phyloP scores from a whole-genome alignment of 2,888 invertebrate species.

The Mesoligia furuncula region DNA sequence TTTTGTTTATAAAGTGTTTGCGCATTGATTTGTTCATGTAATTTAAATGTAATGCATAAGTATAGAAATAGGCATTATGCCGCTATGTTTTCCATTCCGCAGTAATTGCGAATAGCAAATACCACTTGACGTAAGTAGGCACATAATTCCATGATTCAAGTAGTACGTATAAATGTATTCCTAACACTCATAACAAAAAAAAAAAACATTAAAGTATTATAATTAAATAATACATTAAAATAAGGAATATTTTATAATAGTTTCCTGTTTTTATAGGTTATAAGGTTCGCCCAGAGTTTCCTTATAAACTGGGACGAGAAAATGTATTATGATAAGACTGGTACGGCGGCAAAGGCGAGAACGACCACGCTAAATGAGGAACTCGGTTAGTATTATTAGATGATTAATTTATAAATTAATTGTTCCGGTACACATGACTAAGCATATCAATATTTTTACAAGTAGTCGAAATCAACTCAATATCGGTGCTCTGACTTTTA shows the following conservation, averaged over 20 bases:
- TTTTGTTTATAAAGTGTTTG: too few relatives aligned
- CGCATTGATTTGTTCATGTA: too few relatives aligned
- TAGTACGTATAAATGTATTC: not conserved
- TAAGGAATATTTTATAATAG: slow-evolving; percentile 1
- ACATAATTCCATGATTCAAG: slow-evolving; percentile 12
- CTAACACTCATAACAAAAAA: not conserved
- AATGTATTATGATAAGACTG: slow-evolving; percentile 98
- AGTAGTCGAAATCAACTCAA: not conserved
- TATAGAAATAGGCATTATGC: not conserved
- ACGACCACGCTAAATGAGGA: slow-evolving; percentile 99
- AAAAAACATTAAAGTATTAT: not conserved
- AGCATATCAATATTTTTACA: not conserved
- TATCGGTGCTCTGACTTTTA: not conserved
- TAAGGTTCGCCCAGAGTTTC: slow-evolving; percentile 99
- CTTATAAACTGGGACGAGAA: slow-evolving; percentile 99
- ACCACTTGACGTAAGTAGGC: not conserved
- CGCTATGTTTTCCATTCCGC: not conserved
- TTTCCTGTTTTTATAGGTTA: slow-evolving; percentile 92
- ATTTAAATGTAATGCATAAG: not conserved
- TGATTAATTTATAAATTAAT: slow-evolving; percentile 1
- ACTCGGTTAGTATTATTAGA: slow-evolving; percentile 90
- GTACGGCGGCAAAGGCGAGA: slow-evolving; percentile 97
- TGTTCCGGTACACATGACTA: not conserved
- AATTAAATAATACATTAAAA: not conserved
- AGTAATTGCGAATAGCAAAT: slow-evolving; percentile 14